Base-by-base conservation (phyloP, 2,888 invertebrate species). In the Choreutis nemorana region DNA sequence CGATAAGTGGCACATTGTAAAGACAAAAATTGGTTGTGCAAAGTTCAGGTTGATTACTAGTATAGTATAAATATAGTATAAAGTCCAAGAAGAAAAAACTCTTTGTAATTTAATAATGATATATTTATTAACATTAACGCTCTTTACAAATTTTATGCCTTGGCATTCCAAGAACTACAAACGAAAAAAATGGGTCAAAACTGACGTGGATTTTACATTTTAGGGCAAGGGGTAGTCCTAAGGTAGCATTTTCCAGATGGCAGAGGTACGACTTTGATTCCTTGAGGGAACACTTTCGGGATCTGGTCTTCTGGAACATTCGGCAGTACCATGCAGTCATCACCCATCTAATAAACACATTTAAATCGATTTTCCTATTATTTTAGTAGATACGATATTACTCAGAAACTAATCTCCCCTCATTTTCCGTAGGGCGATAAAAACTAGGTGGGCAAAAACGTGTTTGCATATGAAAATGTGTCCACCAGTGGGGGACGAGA, bases 261-360 rank as follows among this genome's bases (percentile, higher is more conserved):
- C 40, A 97, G 59, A 3, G 83, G 67, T 5, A 89, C 61, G 2
- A 83, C 81, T 14, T 84, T 84, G 6, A 89, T 81, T 7, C 86
- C 87, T 28, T 81, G 72, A 1, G 92, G 91, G 59, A 94, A 96
- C 18, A 87, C 60, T 30, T 71, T 70, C 12, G 78, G 65, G 3
- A 88, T 81, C 46, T 95, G 87, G 10, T 87, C 87, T 3, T 85
- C 82, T 1, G 85, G 75, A 1, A 97, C 77, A 1, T 84, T 84
- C 1, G 97, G 97, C 37, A 93, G 77, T 15, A 98, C 88, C 96
- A 97, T 97, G 42, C 94, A 94, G 13, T 87, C 83, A 2, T 86
- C 87, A 4, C 96, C 96, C 55, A 79, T 72, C 90, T 94, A 59
- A 20, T 83, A 81, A 39, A 8, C 8, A 6, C 8, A 18, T 6